These are phyloP conservation scores for Bembecia ichneumoniformis DNA, from an alignment of 2,888 invertebrate genomes.

Conservation along the genomic window DNA sequence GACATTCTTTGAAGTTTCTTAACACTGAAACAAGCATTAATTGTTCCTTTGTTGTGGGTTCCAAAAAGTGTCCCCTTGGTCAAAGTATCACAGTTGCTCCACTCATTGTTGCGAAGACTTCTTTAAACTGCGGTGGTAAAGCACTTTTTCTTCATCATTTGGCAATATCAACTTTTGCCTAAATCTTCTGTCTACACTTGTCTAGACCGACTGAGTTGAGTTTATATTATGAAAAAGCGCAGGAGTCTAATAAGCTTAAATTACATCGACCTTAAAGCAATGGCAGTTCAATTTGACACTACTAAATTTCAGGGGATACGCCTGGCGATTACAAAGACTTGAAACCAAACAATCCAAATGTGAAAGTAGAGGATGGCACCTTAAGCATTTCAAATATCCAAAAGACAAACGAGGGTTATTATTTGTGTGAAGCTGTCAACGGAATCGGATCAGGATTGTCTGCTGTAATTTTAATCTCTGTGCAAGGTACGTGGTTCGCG, in stretches of 20 bases:
- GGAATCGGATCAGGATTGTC: slow-evolving; percentile 96
- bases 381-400: slow-evolving; percentile 91
- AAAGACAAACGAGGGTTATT: slow-evolving; percentile 94
- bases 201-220: background rate
- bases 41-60: too few species aligned
- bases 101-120: too few species aligned
- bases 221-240: background rate
- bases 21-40: too few species aligned
- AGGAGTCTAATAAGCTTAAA: background rate
- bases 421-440: slow-evolving; percentile 95
- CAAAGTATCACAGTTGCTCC: too few species aligned
- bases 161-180: too few species aligned
- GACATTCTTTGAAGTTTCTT: too few species aligned
- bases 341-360: slow-evolving; percentile 90
- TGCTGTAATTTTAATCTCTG: slow-evolving; percentile 93
- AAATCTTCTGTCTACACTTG: too few species aligned
- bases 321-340: slow-evolving; percentile 95
- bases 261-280: background rate
- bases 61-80: too few species aligned
- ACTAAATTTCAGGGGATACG: slow-evolving; percentile 79
- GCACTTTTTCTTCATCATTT: too few species aligned
- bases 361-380: slow-evolving; percentile 95
- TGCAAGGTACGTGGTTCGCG: slow-evolving; percentile 79
- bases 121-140: too few species aligned
- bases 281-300: background rate